Conservation (phyloP, 2,888 invertebrate genomes). For the Kryphioiulus occultus region DNA sequence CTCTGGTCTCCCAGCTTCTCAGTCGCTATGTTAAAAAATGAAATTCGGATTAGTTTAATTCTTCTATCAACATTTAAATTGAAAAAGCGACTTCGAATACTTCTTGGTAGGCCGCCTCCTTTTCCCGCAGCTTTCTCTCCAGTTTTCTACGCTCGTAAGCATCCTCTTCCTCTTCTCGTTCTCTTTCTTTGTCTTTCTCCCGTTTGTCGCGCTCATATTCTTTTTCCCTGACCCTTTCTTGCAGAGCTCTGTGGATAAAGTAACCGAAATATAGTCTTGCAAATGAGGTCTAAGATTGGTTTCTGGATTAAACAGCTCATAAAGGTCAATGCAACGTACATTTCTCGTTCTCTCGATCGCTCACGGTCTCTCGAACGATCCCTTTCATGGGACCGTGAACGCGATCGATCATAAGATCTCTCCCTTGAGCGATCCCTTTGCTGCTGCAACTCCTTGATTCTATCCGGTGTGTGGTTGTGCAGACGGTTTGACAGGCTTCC, state of each 20-base stretch:
- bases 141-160: conserved; percentile 85
- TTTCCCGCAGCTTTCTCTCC: conserved; percentile 90
- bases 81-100: conserved; percentile 60
- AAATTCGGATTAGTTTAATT: neutral
- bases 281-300: too few relatives aligned
- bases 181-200: conserved; percentile 91
- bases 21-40: conserved; percentile 59
- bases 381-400: conserved; percentile 58
- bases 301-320: too few relatives aligned
- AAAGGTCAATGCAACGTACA: conserved; percentile 53
- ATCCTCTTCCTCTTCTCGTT: conserved; percentile 80
- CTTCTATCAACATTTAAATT: neutral
- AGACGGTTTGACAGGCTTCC: conserved; percentile 62
- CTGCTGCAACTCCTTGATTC: conserved; percentile 50
- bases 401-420: conserved; percentile 65
- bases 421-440: conserved; percentile 60
- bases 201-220: conserved; percentile 70
- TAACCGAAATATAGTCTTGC: too few relatives aligned
- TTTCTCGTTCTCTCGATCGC: conserved; percentile 54
- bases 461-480: conserved; percentile 53
- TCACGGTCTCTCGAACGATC: conserved; percentile 58
- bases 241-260: neutral
- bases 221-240: conserved; percentile 52
- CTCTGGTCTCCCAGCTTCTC: conserved; percentile 85
- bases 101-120: conserved; percentile 95